Percentiles rank a stretch among this genome's conserved stretches.
phyloP scores from a whole-genome alignment of 2,797 vertebrate species.

The Sebastes vulpes region DNA sequence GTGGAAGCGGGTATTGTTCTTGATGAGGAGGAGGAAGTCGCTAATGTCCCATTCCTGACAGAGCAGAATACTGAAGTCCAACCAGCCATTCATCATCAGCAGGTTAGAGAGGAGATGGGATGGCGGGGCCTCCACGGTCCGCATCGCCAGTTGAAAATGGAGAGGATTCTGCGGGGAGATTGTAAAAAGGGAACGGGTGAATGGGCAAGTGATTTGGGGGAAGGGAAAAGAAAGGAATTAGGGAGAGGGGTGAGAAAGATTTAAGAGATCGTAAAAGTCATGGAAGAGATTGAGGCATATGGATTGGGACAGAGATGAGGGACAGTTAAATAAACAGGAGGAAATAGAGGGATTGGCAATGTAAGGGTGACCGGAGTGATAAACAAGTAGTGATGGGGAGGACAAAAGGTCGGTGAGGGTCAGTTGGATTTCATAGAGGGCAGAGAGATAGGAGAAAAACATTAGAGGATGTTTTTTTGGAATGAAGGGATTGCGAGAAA shows the following conservation, averaged over 20 bases:
- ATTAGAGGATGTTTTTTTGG: conserved; percentile 7
- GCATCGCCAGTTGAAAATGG: conserved; percentile 96
- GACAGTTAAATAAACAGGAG: conserved; percentile 7
- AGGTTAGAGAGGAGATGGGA: conserved; percentile 92
- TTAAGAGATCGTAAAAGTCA: not conserved
- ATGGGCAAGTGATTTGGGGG: not conserved
- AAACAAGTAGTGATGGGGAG: conserved; percentile 2
- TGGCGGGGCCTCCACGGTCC: conserved; percentile 81
- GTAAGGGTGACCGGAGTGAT: conserved; percentile 11
- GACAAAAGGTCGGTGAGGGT: conserved; percentile 1
- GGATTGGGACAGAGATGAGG: conserved; percentile 3
- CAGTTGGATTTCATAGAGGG: conserved; percentile 27
- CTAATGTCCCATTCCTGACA: conserved; percentile 95
- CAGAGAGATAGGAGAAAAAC: conserved; percentile 7
- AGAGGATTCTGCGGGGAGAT: conserved; percentile 90
- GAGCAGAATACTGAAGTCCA: conserved; percentile 94
- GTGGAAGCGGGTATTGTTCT: conserved; percentile 93
- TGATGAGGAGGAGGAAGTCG: conserved; percentile 91
- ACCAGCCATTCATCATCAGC: conserved; percentile 96
- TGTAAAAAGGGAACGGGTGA: not conserved
- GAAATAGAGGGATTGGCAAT: conserved; percentile 9
- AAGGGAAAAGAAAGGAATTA: not conserved
- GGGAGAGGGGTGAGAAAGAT: not conserved
- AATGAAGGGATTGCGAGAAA: not conserved
- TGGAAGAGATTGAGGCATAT: not conserved